Base-by-base conservation (phyloP, 2,797 vertebrate genomes). In the Pteropus rufus region DNA sequence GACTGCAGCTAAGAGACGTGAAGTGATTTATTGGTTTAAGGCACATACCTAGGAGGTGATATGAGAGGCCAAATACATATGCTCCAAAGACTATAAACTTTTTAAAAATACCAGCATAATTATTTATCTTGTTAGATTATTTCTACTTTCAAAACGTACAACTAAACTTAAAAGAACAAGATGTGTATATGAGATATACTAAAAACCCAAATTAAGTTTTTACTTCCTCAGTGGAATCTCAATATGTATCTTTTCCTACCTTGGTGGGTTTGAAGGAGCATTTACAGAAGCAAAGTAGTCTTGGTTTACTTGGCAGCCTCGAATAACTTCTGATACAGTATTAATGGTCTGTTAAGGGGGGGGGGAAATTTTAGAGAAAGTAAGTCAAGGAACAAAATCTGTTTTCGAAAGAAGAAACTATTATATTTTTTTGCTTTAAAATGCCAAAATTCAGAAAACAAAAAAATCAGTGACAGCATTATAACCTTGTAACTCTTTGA, bases 271-370 rank as follows among this genome's bases (percentile, higher is more conserved):
- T 95, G 99, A 99, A 93, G 99, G 99, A 69, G 99, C 99, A 69
- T 99, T 99, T 94, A 99, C 99, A 67, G 99, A 99, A 70, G 99
- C 99, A 98, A 99, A 99, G 98, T 99, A 99, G 98, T 99, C 99
- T 98, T 99, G 99, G 97, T 99, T 99, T 97, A 99, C 98, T 98
- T 99, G 99, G 93, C 99, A 99, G 89, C 99, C 99, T 94, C 99
- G 99, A 97, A 99, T 99, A 62, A 99, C 99, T 98, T 99, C 99
- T 4, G 99, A 99, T 34, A 99, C 99, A 77, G 99, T 99, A 97
- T 99, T 99, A 97, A 99, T 99, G 60, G 99, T 99, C 99, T 99
- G 96, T 97, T 97, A 95, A 97, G 92, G 96, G 58, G 96, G 58
- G 96, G 58, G 60, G 36, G 65, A 89, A 49, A 41, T 88, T 91